phyloP scores from a whole-genome alignment of 2,113 vertebrate genomes.

The Chlorodrepanis virens region DNA sequence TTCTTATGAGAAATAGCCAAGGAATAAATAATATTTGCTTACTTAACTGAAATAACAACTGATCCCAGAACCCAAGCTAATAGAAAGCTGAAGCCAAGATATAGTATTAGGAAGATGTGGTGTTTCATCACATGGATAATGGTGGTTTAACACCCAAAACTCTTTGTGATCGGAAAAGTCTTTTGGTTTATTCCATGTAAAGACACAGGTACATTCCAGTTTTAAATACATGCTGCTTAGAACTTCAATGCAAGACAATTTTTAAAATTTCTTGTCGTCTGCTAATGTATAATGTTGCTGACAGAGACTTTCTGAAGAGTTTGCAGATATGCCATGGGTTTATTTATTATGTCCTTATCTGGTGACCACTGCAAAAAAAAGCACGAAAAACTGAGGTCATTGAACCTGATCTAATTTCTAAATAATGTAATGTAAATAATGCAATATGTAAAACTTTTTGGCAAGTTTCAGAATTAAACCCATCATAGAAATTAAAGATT shows the following conservation, averaged over 20 bases:
- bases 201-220: background rate
- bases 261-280: background rate
- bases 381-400: background rate
- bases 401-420: background rate
- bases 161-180: background rate
- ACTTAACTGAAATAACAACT: background rate
- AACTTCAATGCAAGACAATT: background rate
- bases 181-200: background rate
- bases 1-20: background rate
- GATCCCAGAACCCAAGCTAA: background rate
- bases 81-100: background rate
- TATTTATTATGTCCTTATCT: background rate
- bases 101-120: background rate
- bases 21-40: background rate
- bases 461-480: background rate
- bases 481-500: background rate
- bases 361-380: background rate
- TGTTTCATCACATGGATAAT: background rate
- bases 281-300: background rate
- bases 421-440: background rate
- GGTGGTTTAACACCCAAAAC: background rate
- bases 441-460: background rate
- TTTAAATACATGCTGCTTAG: background rate
- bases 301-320: background rate
- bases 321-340: background rate